Evolutionary conservation across 1,140 invertebrate genomes (phyloP), one percentile per base, ranked within the genome.

Genomic region (Cylas formicarius): DNA sequence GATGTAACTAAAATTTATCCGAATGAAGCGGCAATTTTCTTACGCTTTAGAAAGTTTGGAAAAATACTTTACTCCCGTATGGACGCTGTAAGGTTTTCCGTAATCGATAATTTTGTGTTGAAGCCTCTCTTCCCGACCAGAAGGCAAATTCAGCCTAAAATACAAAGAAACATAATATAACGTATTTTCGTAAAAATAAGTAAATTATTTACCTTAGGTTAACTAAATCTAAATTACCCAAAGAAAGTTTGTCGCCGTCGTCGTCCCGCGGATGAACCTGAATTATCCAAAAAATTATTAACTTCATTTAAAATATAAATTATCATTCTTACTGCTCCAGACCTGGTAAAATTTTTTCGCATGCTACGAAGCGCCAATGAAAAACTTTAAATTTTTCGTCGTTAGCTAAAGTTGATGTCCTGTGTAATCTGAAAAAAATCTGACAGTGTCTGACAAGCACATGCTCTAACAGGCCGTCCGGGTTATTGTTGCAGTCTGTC

Each of bases 151-250:
- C 2, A 52, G 35, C 39, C 44, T 51, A n/a, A 32, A 44, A 44
- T 10, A 16, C 1, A 6, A 20, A 11, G 22, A 3, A 24, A 10
- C n/a, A 13, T 43, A 8, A 7, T 13, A 11, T 21, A 5, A 11
- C 13, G 34, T 7, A 33, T 23, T 7, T 41, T 6, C 1, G 16
- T 17, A 9, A 5, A 32, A 5, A 13, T 34, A 19, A 10, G 3
- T 20, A 11, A 43, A 23, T 7, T 19, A 27, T 40, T 50, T 44
- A 56, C 55, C 55, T 45, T 42, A 56, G 46, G 49, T 56, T 56
- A 20, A 56, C 23, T 32, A 54, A 52, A 47, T 56, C 55, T 23
- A 56, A 32, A 16, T 56, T 47, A 19, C 52, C 52, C 38, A 54
- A 42, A 33, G 39, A 46, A 24, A 52, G 43, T 20, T 45, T 41